Evolutionary conservation across 2,113 vertebrate genomes (phyloP).

Genomic region (Paracanthobrama guichenoti): DNA sequence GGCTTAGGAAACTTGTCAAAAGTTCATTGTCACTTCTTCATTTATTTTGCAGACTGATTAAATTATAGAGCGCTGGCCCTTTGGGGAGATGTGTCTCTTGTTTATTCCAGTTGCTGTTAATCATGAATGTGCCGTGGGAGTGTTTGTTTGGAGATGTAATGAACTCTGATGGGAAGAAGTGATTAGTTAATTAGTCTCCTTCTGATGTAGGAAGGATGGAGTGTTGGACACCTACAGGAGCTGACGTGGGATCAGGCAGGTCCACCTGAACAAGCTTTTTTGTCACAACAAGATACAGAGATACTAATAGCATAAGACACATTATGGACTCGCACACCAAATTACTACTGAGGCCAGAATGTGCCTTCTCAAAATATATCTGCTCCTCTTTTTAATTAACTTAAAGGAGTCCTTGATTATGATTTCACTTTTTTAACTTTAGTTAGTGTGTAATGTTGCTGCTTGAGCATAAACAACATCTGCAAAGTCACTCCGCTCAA

Average conservation of each 20-base stretch:
- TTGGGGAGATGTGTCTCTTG: neutral
- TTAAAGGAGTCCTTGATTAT: neutral
- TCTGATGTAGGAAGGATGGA: constrained; percentile 45
- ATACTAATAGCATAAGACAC: constrained; percentile 44
- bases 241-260: constrained; percentile 40
- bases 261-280: constrained; percentile 33
- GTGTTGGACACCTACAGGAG: constrained; percentile 46
- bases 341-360: neutral
- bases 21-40: constrained; percentile 12
- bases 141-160: constrained; percentile 57
- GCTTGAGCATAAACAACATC: too few species aligned
- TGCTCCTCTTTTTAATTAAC: neutral
- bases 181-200: constrained; percentile 55
- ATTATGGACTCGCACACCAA: neutral
- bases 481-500: too few species aligned
- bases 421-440: too few species aligned
- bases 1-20: neutral
- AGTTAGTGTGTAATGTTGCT: too few species aligned
- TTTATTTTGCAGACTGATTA: constrained; percentile 16
- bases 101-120: constrained; percentile 42
- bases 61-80: neutral
- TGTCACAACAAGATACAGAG: constrained; percentile 34
- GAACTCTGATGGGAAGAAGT: constrained; percentile 50
- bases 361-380: neutral
- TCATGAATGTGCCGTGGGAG: constrained; percentile 33